phyloP scores from a whole-genome alignment of 1,140 invertebrate genomes.

The Philopotamus ludificatus region DNA sequence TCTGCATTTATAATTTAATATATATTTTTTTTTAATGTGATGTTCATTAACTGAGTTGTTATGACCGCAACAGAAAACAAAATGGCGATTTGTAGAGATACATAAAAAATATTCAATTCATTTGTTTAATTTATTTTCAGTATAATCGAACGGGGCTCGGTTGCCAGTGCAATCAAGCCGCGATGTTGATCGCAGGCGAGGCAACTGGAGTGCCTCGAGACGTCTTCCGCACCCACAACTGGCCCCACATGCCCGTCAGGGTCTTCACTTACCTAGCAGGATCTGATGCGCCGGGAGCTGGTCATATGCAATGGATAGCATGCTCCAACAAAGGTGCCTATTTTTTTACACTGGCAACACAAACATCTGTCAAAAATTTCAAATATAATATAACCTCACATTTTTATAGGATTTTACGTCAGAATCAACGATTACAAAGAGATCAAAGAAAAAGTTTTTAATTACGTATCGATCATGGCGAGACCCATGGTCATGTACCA shows the following conservation, averaged over 20 bases:
- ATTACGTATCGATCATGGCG: constrained; percentile 88
- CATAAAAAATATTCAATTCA: too few species aligned
- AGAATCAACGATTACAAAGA: constrained; percentile 81
- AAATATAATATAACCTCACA: background rate
- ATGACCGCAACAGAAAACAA: too few species aligned
- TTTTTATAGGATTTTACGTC: constrained; percentile 75
- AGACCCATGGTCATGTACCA: constrained; percentile 89
- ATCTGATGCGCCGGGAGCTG: constrained; percentile 80
- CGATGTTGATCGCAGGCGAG: constrained; percentile 93
- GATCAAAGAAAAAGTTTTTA: constrained; percentile 83
- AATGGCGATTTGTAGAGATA: too few species aligned
- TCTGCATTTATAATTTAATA: too few species aligned
- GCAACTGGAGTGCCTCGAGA: constrained; percentile 69
- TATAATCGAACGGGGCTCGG: constrained; percentile 80
- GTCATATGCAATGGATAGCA: constrained; percentile 89
- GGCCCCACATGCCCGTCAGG: constrained; percentile 85
- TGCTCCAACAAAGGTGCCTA: constrained; percentile 92
- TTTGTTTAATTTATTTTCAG: constrained; percentile 50
- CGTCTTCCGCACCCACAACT: constrained; percentile 83
- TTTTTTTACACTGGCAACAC: background rate
- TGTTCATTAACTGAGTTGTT: too few species aligned
- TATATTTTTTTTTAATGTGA: background rate
- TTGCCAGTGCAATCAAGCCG: constrained; percentile 95
- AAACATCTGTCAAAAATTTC: background rate
- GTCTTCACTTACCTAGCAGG: constrained; percentile 97